Evolutionary conservation across 2,113 vertebrate species (phyloP).

Genomic region (Crotalus helleri): DNA sequence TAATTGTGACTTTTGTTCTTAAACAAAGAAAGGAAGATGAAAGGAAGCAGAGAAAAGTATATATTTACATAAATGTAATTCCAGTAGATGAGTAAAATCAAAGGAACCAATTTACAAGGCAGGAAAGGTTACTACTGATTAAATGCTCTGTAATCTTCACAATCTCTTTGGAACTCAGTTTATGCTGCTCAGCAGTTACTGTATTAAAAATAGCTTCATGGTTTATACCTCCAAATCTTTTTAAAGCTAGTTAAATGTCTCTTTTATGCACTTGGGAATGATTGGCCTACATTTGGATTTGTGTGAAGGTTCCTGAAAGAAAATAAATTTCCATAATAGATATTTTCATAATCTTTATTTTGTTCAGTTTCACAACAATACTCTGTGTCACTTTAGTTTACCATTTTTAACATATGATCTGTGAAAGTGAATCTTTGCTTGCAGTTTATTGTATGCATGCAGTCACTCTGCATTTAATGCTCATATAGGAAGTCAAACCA

Average conservation of each 20-base stretch:
- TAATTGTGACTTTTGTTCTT: slow-evolving; percentile 55
- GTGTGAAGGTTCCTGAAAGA: neutral
- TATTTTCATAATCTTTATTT: neutral
- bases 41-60: slow-evolving; percentile 46
- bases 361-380: neutral
- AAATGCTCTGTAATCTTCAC: slow-evolving; percentile 51
- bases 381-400: neutral
- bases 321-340: neutral
- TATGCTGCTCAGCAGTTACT: slow-evolving; percentile 18
- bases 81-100: slow-evolving; percentile 59
- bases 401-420: neutral
- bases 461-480: neutral
- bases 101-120: slow-evolving; percentile 58
- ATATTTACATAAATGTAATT: slow-evolving; percentile 63
- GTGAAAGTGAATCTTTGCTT: neutral
- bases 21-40: slow-evolving; percentile 33
- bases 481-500: neutral
- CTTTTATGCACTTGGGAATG: neutral
- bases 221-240: slow-evolving; percentile 19
- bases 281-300: neutral
- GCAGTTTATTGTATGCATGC: neutral
- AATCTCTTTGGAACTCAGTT: slow-evolving; percentile 44
- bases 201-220: slow-evolving; percentile 26
- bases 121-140: slow-evolving; percentile 64
- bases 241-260: slow-evolving; percentile 6